Evolutionary conservation across 92 coral and sea anemone genomes (phyloP).

Genomic region (Phenganax marumi): DNA sequence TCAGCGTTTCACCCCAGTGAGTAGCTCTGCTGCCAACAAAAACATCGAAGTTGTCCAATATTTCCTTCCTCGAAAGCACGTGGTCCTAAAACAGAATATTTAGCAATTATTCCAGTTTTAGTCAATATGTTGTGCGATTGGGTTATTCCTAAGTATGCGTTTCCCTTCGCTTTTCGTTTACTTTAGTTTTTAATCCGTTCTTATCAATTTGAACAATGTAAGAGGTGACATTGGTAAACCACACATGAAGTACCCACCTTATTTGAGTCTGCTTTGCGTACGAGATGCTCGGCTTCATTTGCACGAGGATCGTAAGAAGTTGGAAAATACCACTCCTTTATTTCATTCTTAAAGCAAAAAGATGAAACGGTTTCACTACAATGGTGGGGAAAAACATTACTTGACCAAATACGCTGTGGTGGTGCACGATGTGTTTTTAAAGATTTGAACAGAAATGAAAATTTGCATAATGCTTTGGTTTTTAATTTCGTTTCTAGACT

Average conservation of each 20-base stretch:
- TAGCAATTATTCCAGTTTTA: neutral
- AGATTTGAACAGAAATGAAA: too few relatives aligned
- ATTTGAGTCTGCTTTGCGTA: slow-evolving; percentile 42
- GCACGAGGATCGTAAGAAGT: slow-evolving; percentile 30
- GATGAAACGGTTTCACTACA: too few relatives aligned
- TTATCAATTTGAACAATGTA: too few relatives aligned
- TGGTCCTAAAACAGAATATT: slow-evolving; percentile 55
- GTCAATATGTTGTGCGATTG: neutral
- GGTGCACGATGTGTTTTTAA: too few relatives aligned
- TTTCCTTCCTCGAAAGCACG: slow-evolving; percentile 67
- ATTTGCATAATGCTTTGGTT: too few relatives aligned
- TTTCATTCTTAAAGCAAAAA: slow-evolving; percentile 15
- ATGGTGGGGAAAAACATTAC: neutral
- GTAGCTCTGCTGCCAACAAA: slow-evolving; percentile 93
- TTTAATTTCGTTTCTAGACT: neutral
- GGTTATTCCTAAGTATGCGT: neutral
- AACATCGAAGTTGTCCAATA: slow-evolving; percentile 61
- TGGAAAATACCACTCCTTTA: slow-evolving; percentile 43
- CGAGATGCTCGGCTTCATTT: slow-evolving; percentile 49
- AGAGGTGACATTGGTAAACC: neutral
- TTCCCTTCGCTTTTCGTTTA: neutral
- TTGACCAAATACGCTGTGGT: too few relatives aligned
- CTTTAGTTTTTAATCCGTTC: too few relatives aligned
- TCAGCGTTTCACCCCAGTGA: slow-evolving; percentile 72
- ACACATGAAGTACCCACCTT: slow-evolving; percentile 23